These are phyloP conservation scores for Rhabdomys dilectus DNA, from an alignment of 2,113 vertebrate genomes.

Conservation along the genomic window DNA sequence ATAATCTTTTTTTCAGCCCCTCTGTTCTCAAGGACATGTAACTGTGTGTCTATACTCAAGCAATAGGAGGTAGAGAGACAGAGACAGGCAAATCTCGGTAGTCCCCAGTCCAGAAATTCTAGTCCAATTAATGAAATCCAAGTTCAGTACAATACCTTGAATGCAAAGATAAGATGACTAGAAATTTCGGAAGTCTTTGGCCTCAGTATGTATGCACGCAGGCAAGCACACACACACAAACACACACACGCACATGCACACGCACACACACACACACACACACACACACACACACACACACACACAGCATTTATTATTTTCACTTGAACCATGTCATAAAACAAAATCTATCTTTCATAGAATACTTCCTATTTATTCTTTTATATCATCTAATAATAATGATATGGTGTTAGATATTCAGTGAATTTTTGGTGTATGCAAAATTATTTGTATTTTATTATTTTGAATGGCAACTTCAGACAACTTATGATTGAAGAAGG, in stretches of 20 bases:
- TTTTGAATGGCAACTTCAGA: background rate
- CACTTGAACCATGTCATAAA: background rate
- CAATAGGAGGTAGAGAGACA: too few species aligned
- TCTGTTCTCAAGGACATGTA: too few species aligned
- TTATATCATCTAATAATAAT: slow-evolving; percentile 3
- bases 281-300: background rate
- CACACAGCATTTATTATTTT: background rate
- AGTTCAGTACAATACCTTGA: background rate
- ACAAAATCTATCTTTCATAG: background rate
- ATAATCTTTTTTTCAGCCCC: background rate
- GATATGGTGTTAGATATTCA: background rate
- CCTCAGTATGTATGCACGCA: background rate
- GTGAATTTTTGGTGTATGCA: background rate
- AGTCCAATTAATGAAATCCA: background rate
- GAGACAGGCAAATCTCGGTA: background rate
- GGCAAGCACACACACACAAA: background rate
- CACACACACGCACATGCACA: background rate
- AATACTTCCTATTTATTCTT: background rate
- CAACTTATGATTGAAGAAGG: background rate
- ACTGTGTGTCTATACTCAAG: background rate
- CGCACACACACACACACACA: too few species aligned
- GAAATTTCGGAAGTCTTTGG: background rate
- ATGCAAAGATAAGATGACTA: background rate
- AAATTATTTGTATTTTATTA: background rate
- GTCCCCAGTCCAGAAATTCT: background rate